Percentiles rank a stretch among this genome's conserved stretches.
Conservation (phyloP, 2,888 invertebrate genomes). For the Megalurothrips usitatus region DNA sequence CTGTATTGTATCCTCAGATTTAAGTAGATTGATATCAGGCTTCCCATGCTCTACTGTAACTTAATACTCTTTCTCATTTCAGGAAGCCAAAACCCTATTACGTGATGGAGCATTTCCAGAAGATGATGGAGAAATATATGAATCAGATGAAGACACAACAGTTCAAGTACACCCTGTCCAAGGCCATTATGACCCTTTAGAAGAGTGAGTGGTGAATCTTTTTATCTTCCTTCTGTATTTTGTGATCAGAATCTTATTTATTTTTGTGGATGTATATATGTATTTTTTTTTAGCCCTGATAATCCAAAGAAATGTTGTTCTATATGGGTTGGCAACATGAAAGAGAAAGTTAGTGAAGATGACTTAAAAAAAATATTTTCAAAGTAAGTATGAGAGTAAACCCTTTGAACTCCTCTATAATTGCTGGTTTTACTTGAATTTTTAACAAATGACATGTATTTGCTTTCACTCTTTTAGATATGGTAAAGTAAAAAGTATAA, state of each 20-base stretch:
- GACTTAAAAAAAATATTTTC: constrained; percentile 19
- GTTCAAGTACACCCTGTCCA: not conserved
- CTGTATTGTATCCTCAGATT: no score
- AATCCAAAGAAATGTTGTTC: constrained; percentile 27
- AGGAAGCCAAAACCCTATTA: not conserved
- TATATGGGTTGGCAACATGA: constrained; percentile 27
- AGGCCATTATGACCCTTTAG: constrained; percentile 12
- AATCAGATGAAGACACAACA: constrained; percentile 11
- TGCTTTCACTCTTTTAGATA: constrained; percentile 12
- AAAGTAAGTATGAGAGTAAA: not conserved
- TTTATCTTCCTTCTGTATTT: not conserved
- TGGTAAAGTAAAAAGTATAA: constrained; percentile 30
- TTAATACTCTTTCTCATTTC: not conserved
- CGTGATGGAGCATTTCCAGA: constrained; percentile 10
- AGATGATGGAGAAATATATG: constrained; percentile 21
- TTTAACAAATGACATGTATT: not conserved
- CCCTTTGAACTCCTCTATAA: not conserved
- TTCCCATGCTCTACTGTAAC: not conserved
- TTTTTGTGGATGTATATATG: not conserved
- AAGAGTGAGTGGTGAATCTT: constrained; percentile 20
- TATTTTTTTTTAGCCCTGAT: constrained; percentile 20
- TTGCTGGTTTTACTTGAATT: no score
- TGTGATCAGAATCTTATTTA: not conserved
- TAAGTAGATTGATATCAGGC: no score
- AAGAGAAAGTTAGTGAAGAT: constrained; percentile 23